Evolutionary conservation across 1,140 invertebrate genomes (phyloP), one percentile per base, ranked within the genome.

Genomic region (Pissodes strobi): DNA sequence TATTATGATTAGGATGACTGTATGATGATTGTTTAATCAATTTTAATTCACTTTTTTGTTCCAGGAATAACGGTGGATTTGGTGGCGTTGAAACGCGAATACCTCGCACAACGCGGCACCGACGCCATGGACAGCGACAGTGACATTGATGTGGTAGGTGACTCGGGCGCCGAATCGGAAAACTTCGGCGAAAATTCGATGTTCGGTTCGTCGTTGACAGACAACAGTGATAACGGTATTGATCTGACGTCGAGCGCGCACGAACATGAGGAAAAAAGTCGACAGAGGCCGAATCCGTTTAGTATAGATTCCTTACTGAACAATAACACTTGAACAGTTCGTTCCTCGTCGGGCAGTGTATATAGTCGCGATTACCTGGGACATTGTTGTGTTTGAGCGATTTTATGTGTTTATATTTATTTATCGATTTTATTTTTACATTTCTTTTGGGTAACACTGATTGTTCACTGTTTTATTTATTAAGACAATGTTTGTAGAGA

Each of bases 61-160:
- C 1, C 37, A 65, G 63, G 68, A 53, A 93, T 95, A 67, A 86
- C 89, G 18, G 92, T 95, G 8, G 92, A 94, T 74, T 76, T 95
- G 55, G 90, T 93, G 67, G 91, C 92, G 0, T 79, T 95, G 18
- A 92, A 93, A 73, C 87, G 90, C 76, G 91, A 94, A 78, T 90
- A 89, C 57, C 81, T 90, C 38, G 86, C 84, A 48, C 82, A 88
- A 78, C 84, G 87, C 22, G 83, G 86, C 68, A 83, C 84, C 72
- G 86, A 81, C 71, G 85, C 79, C 67, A 79, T 82, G 67, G 85
- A 84, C 67, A 88, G 87, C 27, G 88, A 87, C 70, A 76, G 74
- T 67, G 77, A 79, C 64, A 79, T 88, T 9, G 88, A 89, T 48
- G 87, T 86, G 52, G 88, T 90, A 69, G 86, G 88, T 23, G 89